Conservation (phyloP, 2,797 vertebrate genomes). For the Ispidina lecontei region DNA sequence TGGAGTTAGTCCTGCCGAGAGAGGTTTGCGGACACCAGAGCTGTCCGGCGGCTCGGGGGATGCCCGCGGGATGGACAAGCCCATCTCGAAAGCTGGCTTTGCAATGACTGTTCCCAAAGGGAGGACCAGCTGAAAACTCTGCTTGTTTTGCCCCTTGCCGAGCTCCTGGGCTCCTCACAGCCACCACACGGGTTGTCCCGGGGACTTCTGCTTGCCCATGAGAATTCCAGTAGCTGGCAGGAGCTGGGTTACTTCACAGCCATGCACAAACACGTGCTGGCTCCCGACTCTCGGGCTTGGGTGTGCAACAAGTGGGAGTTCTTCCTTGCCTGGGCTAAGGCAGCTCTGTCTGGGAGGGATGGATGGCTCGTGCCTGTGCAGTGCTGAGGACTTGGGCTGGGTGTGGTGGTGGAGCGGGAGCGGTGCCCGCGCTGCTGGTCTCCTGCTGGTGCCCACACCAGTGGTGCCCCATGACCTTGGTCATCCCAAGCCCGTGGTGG, state of each 20-base stretch:
- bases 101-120: neutral
- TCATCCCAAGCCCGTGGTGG: rapidly evolving
- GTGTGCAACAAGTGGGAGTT: constrained; percentile 24
- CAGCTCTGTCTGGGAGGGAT: neutral
- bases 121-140: neutral
- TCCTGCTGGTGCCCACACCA: rapidly evolving
- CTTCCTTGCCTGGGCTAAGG: neutral
- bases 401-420: neutral
- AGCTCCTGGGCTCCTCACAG: neutral
- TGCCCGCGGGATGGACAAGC: neutral
- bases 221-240: neutral
- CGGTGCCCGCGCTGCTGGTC: rapidly evolving
- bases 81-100: neutral
- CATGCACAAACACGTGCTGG: neutral
- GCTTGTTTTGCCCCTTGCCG: neutral
- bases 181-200: neutral
- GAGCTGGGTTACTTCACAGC: neutral
- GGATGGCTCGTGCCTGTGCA: rapidly evolving
- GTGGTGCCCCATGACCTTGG: rapidly evolving
- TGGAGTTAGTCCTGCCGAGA: constrained; percentile 19
- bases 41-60: neutral
- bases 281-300: neutral
- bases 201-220: neutral
- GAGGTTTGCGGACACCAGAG: constrained; percentile 22
- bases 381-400: neutral